Conservation (phyloP, 2,888 invertebrate genomes). For the Stenichneumon culpator region DNA sequence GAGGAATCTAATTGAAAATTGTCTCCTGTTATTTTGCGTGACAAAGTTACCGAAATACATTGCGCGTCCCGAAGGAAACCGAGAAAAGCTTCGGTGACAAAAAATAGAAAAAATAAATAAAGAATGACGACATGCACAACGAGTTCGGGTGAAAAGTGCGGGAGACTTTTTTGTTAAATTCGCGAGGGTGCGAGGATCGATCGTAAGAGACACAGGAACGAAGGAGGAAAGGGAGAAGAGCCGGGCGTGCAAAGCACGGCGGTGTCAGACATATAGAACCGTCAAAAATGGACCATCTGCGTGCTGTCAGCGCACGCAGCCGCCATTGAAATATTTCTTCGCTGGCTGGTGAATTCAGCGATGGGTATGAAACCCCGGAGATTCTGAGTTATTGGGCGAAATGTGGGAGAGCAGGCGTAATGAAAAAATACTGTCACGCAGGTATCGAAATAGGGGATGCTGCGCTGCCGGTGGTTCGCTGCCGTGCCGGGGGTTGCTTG, state of each 20-base stretch:
- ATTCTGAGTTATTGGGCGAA: slow-evolving; percentile 73
- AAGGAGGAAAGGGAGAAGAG: slow-evolving; percentile 49
- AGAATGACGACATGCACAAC: slow-evolving; percentile 40
- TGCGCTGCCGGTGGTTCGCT: slow-evolving; percentile 35
- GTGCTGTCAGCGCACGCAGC: slow-evolving; percentile 72
- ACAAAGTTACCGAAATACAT: neutral
- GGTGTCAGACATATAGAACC: slow-evolving; percentile 68
- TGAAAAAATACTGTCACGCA: slow-evolving; percentile 74
- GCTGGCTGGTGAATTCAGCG: slow-evolving; percentile 36
- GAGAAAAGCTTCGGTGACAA: slow-evolving; percentile 2
- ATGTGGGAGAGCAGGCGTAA: slow-evolving; percentile 70
- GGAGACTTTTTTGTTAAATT: slow-evolving; percentile 49
- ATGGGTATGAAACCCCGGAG: slow-evolving; percentile 68
- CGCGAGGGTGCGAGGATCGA: slow-evolving; percentile 64
- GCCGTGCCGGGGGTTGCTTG: slow-evolving; percentile 54
- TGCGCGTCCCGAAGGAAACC: neutral
- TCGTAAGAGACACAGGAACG: slow-evolving; percentile 60
- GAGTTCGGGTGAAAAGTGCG: slow-evolving; percentile 23
- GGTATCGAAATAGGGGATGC: slow-evolving; percentile 68
- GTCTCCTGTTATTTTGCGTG: neutral
- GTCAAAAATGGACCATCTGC: slow-evolving; percentile 75
- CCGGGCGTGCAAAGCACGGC: slow-evolving; percentile 39
- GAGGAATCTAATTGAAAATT: neutral
- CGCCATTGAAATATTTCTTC: slow-evolving; percentile 71
- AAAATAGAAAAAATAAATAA: slow-evolving; percentile 27